phyloP scores from a whole-genome alignment of 1,140 invertebrate genomes.

The Elymnias hypermnestra region DNA sequence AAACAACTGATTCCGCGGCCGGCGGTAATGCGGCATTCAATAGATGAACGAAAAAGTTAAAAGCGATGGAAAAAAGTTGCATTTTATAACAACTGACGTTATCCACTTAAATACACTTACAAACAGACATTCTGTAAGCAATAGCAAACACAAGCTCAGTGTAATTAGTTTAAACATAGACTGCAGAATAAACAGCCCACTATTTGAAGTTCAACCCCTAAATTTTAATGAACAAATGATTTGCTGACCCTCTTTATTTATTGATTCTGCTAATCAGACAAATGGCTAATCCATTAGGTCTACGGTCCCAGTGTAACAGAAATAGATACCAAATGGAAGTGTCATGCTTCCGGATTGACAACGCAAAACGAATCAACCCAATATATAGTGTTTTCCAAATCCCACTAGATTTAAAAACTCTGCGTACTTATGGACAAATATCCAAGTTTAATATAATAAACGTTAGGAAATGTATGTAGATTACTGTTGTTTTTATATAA shows the following conservation, averaged over 20 bases:
- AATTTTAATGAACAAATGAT: conserved; percentile 68
- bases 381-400: conserved; percentile 19
- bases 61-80: too few relatives aligned
- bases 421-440: too few relatives aligned
- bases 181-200: conserved; percentile 19
- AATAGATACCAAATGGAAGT: conserved; percentile 52
- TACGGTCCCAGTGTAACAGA: conserved; percentile 43
- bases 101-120: neutral
- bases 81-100: neutral
- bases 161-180: conserved; percentile 51
- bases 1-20: too few relatives aligned
- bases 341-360: conserved; percentile 32
- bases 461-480: too few relatives aligned
- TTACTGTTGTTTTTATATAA: too few relatives aligned
- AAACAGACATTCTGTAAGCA: neutral
- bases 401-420: conserved; percentile 13
- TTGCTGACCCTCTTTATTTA: conserved; percentile 64
- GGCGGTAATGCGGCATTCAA: too few relatives aligned
- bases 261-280: conserved; percentile 70
- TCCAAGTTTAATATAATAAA: too few relatives aligned
- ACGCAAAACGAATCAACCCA: conserved; percentile 17
- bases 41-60: too few relatives aligned
- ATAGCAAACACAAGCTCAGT: conserved; percentile 21
- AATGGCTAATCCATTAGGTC: conserved; percentile 70
- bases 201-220: conserved; percentile 38